These are phyloP conservation scores for Doryteuthis pealeii DNA, from an alignment of 1,140 invertebrate species.

Conservation along the genomic window DNA sequence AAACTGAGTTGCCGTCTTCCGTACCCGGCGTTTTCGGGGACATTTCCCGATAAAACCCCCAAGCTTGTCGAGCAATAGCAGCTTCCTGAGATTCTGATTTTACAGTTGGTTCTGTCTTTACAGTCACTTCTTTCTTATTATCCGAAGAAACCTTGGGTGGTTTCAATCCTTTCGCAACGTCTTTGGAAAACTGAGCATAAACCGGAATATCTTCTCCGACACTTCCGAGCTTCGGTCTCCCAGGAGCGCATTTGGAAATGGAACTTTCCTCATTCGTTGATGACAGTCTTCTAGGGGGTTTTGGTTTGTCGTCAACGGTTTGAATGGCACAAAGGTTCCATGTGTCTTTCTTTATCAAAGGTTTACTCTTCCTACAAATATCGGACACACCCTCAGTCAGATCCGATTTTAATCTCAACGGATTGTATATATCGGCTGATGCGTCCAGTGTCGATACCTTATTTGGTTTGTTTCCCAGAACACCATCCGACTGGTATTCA, in stretches of 20 bases:
- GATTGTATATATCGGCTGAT: background rate
- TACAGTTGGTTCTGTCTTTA: background rate
- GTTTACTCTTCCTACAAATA: background rate
- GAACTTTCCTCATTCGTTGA: background rate
- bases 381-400: background rate
- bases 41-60: background rate
- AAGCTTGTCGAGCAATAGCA: background rate
- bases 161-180: background rate
- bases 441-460: background rate
- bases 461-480: background rate
- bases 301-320: background rate
- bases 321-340: background rate
- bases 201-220: background rate
- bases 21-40: background rate
- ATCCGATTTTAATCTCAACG: background rate
- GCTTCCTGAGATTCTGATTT: background rate
- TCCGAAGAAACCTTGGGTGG: background rate
- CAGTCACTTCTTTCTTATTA: background rate
- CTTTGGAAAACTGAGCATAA: slow-evolving; percentile 3
- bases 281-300: background rate
- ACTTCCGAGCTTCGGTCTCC: background rate
- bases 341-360: background rate
- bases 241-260: background rate
- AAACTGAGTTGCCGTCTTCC: background rate
- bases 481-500: background rate